Conservation (phyloP, 30 jellyfish, hydroid and myxozoan species). For the Hydra vulgaris region DNA sequence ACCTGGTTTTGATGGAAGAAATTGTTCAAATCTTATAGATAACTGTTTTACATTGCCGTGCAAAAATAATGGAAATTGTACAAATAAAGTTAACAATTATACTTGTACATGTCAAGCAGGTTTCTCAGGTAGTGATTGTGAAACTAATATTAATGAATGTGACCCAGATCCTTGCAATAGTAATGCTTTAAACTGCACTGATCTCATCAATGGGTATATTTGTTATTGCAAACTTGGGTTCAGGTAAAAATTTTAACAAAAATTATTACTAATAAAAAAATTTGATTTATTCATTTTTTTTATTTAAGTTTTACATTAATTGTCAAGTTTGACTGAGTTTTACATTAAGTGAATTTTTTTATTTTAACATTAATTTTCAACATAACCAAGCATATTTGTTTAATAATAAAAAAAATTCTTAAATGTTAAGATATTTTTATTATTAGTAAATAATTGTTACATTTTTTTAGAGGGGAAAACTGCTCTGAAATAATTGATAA, state of each 20-base stretch:
- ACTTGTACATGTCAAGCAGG: slow-evolving; percentile 68
- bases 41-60: slow-evolving; percentile 55
- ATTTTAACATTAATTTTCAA: too few species aligned
- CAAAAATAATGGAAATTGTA: slow-evolving; percentile 57
- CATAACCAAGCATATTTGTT: too few species aligned
- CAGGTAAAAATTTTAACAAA: slow-evolving; percentile 26
- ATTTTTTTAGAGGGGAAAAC: slow-evolving; percentile 40
- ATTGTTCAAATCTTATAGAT: slow-evolving; percentile 43
- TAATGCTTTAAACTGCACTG: slow-evolving; percentile 53
- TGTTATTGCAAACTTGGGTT: slow-evolving; percentile 82
- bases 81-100: slow-evolving; percentile 40
- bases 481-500: slow-evolving; percentile 68
- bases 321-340: too few species aligned
- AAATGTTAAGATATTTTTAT: too few species aligned
- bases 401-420: too few species aligned
- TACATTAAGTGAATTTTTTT: too few species aligned
- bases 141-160: slow-evolving; percentile 65
- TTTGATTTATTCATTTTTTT: too few species aligned
- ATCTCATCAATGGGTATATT: slow-evolving; percentile 47
- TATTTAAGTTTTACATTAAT: neutral
- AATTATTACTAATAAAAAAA: too few species aligned
- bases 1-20: slow-evolving; percentile 51
- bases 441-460: neutral
- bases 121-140: slow-evolving; percentile 58
- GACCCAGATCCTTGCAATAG: slow-evolving; percentile 57